These are phyloP conservation scores for Tetragonisca angustula DNA, from an alignment of 2,888 invertebrate species.

Conservation along the genomic window DNA sequence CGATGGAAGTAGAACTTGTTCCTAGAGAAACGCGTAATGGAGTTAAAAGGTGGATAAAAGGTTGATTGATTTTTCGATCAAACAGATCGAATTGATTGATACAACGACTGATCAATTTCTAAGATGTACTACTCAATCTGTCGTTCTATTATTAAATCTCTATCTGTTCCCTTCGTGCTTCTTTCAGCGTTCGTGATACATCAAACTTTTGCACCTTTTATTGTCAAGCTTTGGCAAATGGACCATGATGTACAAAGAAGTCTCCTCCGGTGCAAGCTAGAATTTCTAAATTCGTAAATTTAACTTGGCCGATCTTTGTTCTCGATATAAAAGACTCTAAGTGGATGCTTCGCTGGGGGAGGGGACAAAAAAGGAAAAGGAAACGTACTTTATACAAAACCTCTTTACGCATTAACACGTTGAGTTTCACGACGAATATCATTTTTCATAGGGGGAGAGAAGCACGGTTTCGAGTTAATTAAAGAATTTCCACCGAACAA, in stretches of 20 bases:
- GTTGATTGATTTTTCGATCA: not conserved
- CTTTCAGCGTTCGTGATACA: not conserved
- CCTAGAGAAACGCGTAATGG: no score
- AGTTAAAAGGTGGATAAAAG: no score
- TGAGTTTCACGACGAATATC: slow-evolving; percentile 9
- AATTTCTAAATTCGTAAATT: not conserved
- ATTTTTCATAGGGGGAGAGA: not conserved
- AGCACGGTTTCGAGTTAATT: not conserved
- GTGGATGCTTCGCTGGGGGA: no score
- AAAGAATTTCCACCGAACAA: not conserved
- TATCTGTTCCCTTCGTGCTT: not conserved
- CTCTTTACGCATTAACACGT: not conserved
- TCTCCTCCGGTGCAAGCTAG: not conserved
- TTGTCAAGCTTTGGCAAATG: not conserved
- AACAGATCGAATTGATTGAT: not conserved
- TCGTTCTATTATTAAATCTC: not conserved
- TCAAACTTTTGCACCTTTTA: not conserved
- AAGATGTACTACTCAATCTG: not conserved
- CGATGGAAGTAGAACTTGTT: no score
- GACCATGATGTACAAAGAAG: slow-evolving; percentile 6
- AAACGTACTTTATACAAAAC: slow-evolving; percentile 6
- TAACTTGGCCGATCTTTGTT: not conserved
- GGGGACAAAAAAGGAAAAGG: not conserved
- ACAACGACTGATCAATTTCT: not conserved
- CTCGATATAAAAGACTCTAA: slow-evolving; percentile 1